A percentile compares a stretch with the other conserved stretches of the same genome.
Evolutionary conservation across 2,113 vertebrate species (phyloP).

Genomic region (Laticauda colubrina): DNA sequence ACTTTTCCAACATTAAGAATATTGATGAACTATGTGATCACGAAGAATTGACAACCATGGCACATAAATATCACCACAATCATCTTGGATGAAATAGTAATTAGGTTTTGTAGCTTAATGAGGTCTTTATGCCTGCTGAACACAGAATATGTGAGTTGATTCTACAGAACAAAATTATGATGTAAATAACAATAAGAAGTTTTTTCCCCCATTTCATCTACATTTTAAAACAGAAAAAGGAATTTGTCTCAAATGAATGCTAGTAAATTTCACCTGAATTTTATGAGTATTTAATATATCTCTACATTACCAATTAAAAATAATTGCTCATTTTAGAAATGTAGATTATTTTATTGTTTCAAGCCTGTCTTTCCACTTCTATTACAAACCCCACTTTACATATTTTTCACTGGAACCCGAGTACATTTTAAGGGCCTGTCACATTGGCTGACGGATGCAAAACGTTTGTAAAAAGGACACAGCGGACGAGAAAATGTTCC

Average conservation of each 20-base stretch:
- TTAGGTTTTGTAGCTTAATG: neutral
- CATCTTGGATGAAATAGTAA: neutral
- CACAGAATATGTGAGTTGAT: neutral
- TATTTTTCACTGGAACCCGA: neutral
- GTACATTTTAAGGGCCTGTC: too few relatives aligned
- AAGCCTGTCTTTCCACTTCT: neutral
- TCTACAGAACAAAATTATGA: neutral
- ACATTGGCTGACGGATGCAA: too few relatives aligned
- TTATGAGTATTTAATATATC: neutral
- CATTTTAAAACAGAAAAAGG: neutral
- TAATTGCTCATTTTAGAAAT: neutral
- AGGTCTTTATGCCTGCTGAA: neutral
- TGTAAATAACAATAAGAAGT: neutral
- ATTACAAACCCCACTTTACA: neutral
- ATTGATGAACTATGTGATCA: neutral
- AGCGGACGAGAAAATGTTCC: too few relatives aligned
- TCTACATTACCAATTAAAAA: neutral
- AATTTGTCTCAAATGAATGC: neutral
- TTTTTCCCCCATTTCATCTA: neutral
- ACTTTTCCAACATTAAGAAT: neutral
- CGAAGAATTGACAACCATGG: neutral
- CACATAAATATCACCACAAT: neutral
- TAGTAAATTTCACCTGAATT: neutral
- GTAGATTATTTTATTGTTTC: constrained; percentile 4
- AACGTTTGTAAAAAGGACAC: too few relatives aligned